Base-by-base conservation (phyloP, 2,888 invertebrate species). In the Drosophila antonietae region DNA sequence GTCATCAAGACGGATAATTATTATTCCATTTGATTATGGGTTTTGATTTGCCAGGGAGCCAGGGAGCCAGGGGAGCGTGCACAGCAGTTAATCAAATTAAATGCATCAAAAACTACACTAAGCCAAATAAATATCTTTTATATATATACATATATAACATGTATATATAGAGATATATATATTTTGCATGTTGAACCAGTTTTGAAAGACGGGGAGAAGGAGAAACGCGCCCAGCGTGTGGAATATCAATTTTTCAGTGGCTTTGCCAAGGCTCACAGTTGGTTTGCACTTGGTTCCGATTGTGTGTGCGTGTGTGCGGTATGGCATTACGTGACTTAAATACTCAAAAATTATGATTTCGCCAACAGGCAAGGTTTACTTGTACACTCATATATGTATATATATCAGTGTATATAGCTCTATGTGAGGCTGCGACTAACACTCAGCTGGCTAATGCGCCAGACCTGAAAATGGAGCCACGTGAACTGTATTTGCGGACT, bases 311-410 rank as follows among this genome's bases (percentile, higher is more conserved):
- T 70, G 65, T 73, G 63, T 64, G 61, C 35, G 67, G 69, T 63
- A 51, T 73, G 41, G 71, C 51, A 73, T 81, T 84, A 84, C 84
- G 84, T 84, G 84, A 84, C 84, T 84, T 84, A 88, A 88, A 88
- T 84, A 68, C 83, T 78, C 74, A 84, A 84, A 84, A 84, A 83
- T 88, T 83, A 85, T 83, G 83, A 82, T 78, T 87, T 82, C 55
- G 88, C 84, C 63, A 76, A 33, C 73, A 73, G 80, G 66, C 80
- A 68, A 63, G 47, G 60, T 51, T 61, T 63, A 60, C 70, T 39
- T 52, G 41, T 44, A 41, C 23, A 33, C 41, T 46, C 6, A 51
- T 35, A 43, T 18, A 49, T 12, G 44, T 33, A 56, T 20, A 49
- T 10, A 51, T 41, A 14, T n/a, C n/a, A n/a, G n/a, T n/a, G n/a